phyloP scores from a whole-genome alignment of 2,113 vertebrate species.

The Aptenodytes patagonicus region DNA sequence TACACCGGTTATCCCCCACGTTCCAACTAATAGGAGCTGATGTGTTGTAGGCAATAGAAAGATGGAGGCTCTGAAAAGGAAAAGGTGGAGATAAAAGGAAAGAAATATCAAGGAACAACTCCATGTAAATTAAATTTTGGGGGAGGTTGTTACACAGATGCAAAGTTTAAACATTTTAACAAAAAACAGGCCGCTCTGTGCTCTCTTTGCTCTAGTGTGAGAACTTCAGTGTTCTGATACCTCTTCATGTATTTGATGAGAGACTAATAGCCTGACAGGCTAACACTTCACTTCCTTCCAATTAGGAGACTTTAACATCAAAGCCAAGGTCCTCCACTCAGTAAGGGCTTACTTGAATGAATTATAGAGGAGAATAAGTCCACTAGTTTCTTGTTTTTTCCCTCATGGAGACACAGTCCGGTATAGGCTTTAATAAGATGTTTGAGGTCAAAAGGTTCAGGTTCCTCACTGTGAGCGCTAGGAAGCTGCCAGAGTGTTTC shows the following conservation, averaged over 20 bases:
- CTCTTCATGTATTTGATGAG: conserved; percentile 91
- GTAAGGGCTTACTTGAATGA: conserved; percentile 82
- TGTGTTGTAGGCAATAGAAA: neutral
- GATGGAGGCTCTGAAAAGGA: neutral
- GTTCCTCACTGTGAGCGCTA: conserved; percentile 73
- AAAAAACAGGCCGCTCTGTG: conserved; percentile 77
- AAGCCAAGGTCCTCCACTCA: conserved; percentile 85
- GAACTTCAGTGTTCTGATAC: conserved; percentile 81
- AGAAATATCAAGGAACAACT: conserved; percentile 32
- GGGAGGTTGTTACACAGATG: conserved; percentile 60
- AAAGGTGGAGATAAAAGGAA: conserved; percentile 35
- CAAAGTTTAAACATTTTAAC: conserved; percentile 80
- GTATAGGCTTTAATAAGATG: conserved; percentile 82
- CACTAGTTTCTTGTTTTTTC: conserved; percentile 71
- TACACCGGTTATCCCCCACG: neutral
- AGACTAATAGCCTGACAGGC: conserved; percentile 92
- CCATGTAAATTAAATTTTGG: conserved; percentile 44
- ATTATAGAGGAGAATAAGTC: conserved; percentile 83
- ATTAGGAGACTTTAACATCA: conserved; percentile 95
- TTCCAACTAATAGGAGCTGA: neutral
- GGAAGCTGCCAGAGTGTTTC: conserved; percentile 80
- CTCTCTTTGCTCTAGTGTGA: conserved; percentile 81
- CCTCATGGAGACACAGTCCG: conserved; percentile 58
- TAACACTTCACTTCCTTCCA: conserved; percentile 98
- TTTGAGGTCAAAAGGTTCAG: conserved; percentile 80